Conservation (phyloP, 2,888 invertebrate genomes). For the Linnaemya vulpina region DNA sequence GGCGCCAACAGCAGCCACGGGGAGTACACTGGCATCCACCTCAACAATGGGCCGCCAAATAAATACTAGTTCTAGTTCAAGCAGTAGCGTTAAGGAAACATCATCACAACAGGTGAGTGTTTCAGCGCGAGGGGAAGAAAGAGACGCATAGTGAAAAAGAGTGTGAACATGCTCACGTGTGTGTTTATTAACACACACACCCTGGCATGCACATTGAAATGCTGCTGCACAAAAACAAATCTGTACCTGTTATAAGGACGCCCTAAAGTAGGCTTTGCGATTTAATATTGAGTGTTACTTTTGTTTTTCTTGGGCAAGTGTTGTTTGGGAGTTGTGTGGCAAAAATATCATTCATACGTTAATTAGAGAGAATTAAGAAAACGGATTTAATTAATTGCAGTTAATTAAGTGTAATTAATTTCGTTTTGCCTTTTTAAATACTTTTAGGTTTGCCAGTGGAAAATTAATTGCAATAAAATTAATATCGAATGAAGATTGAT, state of each 20-base stretch:
- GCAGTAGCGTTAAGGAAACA: constrained; percentile 83
- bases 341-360: constrained; percentile 62
- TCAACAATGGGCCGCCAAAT: constrained; percentile 74
- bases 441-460: too few relatives aligned
- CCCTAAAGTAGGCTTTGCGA: constrained; percentile 68
- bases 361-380: background rate
- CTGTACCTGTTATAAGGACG: constrained; percentile 5
- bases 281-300: background rate
- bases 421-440: too few relatives aligned
- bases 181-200: too few relatives aligned
- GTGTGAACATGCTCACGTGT: too few relatives aligned
- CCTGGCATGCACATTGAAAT: too few relatives aligned
- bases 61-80: constrained; percentile 82
- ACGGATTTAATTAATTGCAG: background rate
- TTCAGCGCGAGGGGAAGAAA: background rate
- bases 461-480: too few relatives aligned
- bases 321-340: background rate
- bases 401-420: background rate
- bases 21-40: constrained; percentile 68
- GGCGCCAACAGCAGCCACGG: constrained; percentile 52
- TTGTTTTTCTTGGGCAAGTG: background rate
- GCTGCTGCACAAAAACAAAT: too few relatives aligned
- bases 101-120: constrained; percentile 82
- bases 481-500: too few relatives aligned
- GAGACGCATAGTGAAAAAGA: background rate